Percentiles rank a stretch among this genome's conserved stretches.
Evolutionary conservation across 2,113 vertebrate genomes (phyloP).

Genomic region (Chitala chitala): DNA sequence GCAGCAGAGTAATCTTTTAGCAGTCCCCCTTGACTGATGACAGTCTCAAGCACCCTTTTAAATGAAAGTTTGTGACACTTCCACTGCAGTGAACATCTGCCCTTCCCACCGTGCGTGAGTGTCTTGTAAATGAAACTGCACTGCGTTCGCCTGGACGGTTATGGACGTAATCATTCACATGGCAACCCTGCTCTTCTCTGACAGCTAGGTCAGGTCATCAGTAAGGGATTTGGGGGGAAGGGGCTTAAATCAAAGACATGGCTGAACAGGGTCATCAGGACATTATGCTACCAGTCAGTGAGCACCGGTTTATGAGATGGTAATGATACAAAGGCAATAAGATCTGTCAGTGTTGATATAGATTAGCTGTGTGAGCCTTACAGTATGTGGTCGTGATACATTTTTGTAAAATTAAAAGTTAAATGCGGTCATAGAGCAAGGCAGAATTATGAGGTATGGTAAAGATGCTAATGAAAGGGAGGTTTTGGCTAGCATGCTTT

Average conservation of each 20-base stretch:
- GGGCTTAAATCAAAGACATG: not conserved
- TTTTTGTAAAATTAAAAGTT: no score
- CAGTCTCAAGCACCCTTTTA: constrained; percentile 22
- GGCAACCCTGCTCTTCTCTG: not conserved
- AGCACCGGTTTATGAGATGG: not conserved
- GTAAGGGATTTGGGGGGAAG: not conserved
- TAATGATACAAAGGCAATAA: not conserved
- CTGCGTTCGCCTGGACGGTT: not conserved
- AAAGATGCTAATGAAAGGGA: not conserved
- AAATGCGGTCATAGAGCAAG: no score
- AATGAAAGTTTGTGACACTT: constrained; percentile 37
- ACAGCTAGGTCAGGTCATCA: not conserved
- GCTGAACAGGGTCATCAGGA: not conserved
- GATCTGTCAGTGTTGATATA: no score
- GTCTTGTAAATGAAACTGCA: constrained; percentile 26
- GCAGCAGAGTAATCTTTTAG: not conserved
- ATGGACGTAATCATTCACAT: not conserved
- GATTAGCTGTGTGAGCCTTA: no score
- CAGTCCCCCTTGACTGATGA: not conserved
- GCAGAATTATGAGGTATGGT: constrained; percentile 1
- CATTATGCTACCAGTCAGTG: not conserved
- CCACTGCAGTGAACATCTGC: constrained; percentile 14
- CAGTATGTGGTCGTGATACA: no score
- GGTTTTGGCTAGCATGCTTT: constrained; percentile 4
- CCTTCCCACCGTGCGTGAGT: constrained; percentile 29